Base-by-base conservation (phyloP, 2,888 invertebrate genomes). In the Pachliopta kotzebuea region DNA sequence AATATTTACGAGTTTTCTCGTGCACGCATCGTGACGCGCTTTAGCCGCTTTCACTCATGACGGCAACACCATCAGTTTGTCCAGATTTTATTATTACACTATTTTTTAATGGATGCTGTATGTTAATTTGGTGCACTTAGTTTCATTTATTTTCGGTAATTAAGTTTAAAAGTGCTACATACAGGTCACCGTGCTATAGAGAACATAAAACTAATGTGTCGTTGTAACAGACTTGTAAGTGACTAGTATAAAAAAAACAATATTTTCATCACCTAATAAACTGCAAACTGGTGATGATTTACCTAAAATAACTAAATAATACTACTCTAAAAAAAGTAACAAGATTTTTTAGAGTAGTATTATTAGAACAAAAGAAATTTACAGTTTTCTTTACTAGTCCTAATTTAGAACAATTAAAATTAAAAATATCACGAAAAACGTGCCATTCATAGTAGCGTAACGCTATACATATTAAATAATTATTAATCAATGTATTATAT, bases 1-100 rank as follows among this genome's bases (percentile, higher is more conserved):
- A 76, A 75, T 74, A 73, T 74, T 76, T 71, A 77, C 72, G 74
- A 75, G 76, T 78, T 79, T 78, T 80, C 79, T 76, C 76, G 71
- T 67, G 70, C 70, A 68, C 66, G 53, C 63, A 63, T 72, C 72
- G 71, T 75, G 75, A 73, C 76, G 75, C 69, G 68, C 59, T 67
- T 63, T 69, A 68, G 64, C 67, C 70, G 75, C 81, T 81, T 81
- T 81, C 81, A 76, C 80, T 76, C 54, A 67, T 63, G 69, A 68
- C 64, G 67, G 68, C 66, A 66, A 66, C 71, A 70, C 67, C 63
- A 70, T 68, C 69, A 65, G 61, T 64, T 67, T 68, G 67, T 69
- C 65, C 68, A 62, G 62, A 71, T 67, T 67, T 67, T 68, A 70
- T 70, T 72, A 73, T 71, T 71, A 63, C 69, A 54, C 66, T 55